Evolutionary conservation across 1,140 invertebrate species (phyloP), one percentile per base, ranked within the genome.

Genomic region (Forficula auricularia): DNA sequence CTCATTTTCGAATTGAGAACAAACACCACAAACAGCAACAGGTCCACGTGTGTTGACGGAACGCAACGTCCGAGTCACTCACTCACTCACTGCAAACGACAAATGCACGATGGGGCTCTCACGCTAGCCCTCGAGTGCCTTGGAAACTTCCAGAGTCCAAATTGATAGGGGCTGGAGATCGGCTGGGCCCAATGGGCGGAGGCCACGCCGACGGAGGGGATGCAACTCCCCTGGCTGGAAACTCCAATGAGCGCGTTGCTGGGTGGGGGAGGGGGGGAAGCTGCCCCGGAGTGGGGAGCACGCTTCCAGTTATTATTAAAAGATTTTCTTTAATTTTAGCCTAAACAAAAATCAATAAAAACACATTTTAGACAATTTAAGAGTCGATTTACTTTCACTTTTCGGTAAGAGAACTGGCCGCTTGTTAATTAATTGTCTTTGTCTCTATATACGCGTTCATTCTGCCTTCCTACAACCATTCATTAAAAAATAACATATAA

Each of bases 91-190:
- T 22, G 4, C 15, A 14, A 30, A 30, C 37, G 30, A 42, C 20
- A 22, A 34, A 34, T 18, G 18, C 16, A 22, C 19, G 19, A 43
- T 44, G 46, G 48, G 52, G 45, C 47, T 49, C 52, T 43, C 51
- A 53, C 52, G 52, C 50, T 50, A 48, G 46, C 49, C 51, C 53
- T 55, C 48, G 53, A 55, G 53, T 52, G 46, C 47, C 52, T 50
- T 47, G 48, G 46, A 52, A 54, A 54, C 44, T 50, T 52, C 22
- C 22, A 43, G 46, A 18, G 39, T 40, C 47, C 42, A 42, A 47
- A 42, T 42, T 44, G 44, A 49, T 47, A 46, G 44, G 47, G 34
- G n/a, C 39, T 46, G 42, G 45, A 45, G 49, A 36, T 40, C 19
- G 38, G 36, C 19, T 36, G 36, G 37, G 34, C 38, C 33, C 22